A percentile compares a stretch with the other conserved stretches of the same genome.
phyloP scores from a whole-genome alignment of 1,140 invertebrate genomes.

The Eriocheir sinensis region DNA sequence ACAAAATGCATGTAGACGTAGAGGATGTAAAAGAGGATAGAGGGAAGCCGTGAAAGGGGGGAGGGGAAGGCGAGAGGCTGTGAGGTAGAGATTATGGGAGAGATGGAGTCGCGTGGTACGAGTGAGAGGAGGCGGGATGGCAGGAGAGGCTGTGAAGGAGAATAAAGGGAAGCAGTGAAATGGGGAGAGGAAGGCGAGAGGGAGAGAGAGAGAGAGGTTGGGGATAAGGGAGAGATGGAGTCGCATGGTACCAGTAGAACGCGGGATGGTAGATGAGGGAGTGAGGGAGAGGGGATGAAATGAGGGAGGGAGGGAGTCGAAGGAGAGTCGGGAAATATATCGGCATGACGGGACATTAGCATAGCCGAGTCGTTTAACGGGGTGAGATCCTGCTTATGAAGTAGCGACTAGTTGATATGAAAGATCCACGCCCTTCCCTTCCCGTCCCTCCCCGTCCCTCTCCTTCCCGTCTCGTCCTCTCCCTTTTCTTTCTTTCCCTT shows the following conservation, averaged over 20 bases:
- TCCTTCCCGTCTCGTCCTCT: background rate
- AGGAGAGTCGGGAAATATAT: background rate
- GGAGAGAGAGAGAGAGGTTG: background rate
- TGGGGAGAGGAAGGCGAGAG: background rate
- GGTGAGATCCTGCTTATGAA: background rate
- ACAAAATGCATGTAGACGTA: background rate
- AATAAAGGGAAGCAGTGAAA: background rate
- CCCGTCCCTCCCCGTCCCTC: background rate
- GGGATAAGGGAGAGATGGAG: background rate
- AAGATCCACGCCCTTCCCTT: background rate
- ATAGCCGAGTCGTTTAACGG: constrained; percentile 43
- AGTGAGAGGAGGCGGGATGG: background rate
- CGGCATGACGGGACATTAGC: constrained; percentile 34
- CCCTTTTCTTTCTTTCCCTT: background rate
- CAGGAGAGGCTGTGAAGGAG: background rate
- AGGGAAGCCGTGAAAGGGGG: background rate
- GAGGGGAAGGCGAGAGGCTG: no score
- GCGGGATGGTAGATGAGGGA: background rate
- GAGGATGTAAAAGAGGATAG: background rate
- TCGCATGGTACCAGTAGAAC: background rate
- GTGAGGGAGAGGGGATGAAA: background rate
- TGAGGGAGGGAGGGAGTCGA: background rate
- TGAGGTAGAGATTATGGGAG: background rate
- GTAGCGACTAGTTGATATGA: constrained; percentile 11
- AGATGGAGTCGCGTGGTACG: background rate